These are phyloP conservation scores for Choloepus hoffmanni DNA, from an alignment of 2,113 vertebrate genomes.

Conservation along the genomic window DNA sequence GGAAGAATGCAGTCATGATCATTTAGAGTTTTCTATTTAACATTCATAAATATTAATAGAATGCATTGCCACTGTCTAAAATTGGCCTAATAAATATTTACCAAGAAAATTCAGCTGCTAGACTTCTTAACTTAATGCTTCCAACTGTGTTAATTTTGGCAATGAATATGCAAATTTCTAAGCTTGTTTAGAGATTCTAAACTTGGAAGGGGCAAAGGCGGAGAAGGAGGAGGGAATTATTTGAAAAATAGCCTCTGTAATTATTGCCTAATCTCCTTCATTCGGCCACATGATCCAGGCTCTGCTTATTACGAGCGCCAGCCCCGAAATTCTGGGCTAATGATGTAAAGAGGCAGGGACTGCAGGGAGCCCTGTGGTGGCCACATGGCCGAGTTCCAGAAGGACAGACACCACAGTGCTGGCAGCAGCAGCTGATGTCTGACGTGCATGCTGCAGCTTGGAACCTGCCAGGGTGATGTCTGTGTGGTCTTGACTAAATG, in stretches of 20 bases:
- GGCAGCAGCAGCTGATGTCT: not conserved
- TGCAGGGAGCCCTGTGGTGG: not conserved
- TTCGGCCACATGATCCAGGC: not conserved
- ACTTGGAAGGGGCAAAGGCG: conserved; percentile 17
- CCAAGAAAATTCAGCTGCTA: conserved; percentile 48
- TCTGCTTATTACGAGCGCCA: not conserved
- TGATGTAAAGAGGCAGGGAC: not conserved
- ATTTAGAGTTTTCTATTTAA: conserved; percentile 68
- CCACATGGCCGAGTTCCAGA: too few species aligned
- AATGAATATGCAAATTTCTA: conserved; percentile 53
- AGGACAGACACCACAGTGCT: not conserved
- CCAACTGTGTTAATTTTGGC: conserved; percentile 65
- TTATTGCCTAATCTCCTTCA: not conserved
- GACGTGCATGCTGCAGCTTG: not conserved
- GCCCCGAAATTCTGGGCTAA: not conserved
- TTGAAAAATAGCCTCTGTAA: conserved; percentile 54
- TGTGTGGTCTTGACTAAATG: not conserved
- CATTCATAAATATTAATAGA: conserved; percentile 74
- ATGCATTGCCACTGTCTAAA: conserved; percentile 61
- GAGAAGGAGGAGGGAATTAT: not conserved
- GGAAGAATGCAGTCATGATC: not conserved
- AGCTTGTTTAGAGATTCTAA: conserved; percentile 28
- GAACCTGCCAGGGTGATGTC: not conserved
- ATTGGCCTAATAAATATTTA: conserved; percentile 72
- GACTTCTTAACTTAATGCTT: conserved; percentile 58